Evolutionary conservation across 2,113 vertebrate species (phyloP).

Genomic region (Tragulus kanchil): DNA sequence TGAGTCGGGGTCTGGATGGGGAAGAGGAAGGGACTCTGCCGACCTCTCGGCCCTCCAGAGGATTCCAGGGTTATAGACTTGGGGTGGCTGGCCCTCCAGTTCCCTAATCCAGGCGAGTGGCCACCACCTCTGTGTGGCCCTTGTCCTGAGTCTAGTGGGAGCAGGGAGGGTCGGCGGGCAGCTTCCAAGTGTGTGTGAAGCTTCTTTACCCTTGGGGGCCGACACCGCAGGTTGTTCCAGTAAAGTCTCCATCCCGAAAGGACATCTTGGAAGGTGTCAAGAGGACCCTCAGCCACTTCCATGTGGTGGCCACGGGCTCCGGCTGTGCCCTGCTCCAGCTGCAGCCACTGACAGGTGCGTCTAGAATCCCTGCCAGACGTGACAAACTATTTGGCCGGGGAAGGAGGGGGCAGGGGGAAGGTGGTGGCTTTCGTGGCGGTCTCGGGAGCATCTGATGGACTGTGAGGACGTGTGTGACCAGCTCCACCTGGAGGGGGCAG

Average conservation of each 20-base stretch:
- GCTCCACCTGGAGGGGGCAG: not conserved
- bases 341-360: conserved; percentile 87
- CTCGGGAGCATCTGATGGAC: not conserved
- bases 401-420: not conserved
- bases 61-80: not conserved
- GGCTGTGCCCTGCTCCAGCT: conserved; percentile 89
- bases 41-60: not conserved
- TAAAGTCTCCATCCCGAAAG: conserved; percentile 77
- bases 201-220: not conserved
- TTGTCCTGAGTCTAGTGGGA: not conserved
- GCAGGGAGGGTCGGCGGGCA: fast-evolving
- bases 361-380: not conserved
- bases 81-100: not conserved
- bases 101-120: not conserved
- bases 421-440: not conserved
- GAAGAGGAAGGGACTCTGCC: not conserved
- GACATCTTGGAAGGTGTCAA: conserved; percentile 86
- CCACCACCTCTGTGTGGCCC: not conserved
- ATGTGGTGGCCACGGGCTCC: conserved; percentile 70
- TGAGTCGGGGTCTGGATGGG: conserved; percentile 73
- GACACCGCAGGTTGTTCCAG: conserved; percentile 82
- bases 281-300: conserved; percentile 86
- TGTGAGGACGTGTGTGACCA: not conserved
- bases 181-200: not conserved
- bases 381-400: not conserved